Evolutionary conservation across 2,888 invertebrate species (phyloP).

Genomic region (Mythimna pallens): DNA sequence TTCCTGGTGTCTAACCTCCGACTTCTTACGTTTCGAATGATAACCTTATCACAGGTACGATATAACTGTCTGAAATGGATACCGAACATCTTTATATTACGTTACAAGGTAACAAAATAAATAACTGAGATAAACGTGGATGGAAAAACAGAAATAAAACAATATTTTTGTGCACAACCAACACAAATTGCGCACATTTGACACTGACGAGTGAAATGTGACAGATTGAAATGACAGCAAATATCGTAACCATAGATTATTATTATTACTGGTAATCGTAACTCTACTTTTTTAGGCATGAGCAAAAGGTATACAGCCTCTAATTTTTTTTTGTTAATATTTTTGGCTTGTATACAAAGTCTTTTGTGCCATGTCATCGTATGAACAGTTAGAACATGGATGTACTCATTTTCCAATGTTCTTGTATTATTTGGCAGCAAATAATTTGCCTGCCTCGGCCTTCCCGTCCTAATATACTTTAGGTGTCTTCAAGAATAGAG

Average conservation of each 20-base stretch:
- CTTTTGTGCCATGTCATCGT: too few species aligned
- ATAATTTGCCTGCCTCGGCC: too few species aligned
- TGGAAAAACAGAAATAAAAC: background rate
- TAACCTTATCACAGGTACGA: slow-evolving; percentile 76
- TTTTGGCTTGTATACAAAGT: too few species aligned
- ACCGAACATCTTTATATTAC: slow-evolving; percentile 74
- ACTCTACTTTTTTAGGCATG: background rate
- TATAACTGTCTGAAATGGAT: slow-evolving; percentile 74
- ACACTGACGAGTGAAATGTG: background rate
- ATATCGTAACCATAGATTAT: too few species aligned
- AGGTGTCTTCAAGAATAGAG: too few species aligned
- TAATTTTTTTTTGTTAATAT: too few species aligned
- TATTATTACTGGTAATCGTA: too few species aligned
- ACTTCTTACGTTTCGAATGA: slow-evolving; percentile 77
- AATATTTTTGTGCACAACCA: background rate
- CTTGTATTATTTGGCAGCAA: too few species aligned
- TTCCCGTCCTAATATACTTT: too few species aligned
- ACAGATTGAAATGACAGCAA: background rate
- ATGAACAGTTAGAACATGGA: too few species aligned
- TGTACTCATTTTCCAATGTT: too few species aligned
- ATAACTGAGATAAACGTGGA: background rate
- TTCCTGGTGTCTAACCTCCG: slow-evolving; percentile 67
- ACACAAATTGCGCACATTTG: background rate
- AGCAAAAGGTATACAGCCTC: background rate
- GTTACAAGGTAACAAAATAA: background rate